Percentiles rank a stretch among this genome's conserved stretches.
Conservation (phyloP, 2,797 vertebrate genomes). For the Syngnathus acus region DNA sequence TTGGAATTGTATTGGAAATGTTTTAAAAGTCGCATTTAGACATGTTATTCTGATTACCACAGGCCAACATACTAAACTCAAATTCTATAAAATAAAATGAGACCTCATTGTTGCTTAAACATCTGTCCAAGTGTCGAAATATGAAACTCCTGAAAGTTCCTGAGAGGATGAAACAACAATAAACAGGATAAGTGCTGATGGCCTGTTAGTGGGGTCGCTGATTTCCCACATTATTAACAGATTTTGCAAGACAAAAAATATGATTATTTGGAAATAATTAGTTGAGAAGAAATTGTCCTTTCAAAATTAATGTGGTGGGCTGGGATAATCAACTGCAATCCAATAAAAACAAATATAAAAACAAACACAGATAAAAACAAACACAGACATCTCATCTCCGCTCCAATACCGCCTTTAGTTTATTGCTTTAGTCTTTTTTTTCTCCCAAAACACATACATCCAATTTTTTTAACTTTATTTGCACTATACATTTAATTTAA, state of each 20-base stretch:
- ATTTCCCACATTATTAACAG: background rate
- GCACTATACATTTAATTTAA: background rate
- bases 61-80: background rate
- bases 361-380: background rate
- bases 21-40: background rate
- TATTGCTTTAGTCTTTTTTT: background rate
- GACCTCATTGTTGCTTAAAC: background rate
- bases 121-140: background rate
- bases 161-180: constrained; percentile 4
- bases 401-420: background rate
- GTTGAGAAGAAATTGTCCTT: background rate
- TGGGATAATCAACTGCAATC: background rate
- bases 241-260: background rate
- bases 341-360: background rate
- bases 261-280: background rate
- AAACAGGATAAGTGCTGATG: background rate
- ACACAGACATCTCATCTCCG: background rate
- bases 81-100: background rate
- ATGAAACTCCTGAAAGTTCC: background rate
- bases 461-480: background rate
- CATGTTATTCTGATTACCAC: background rate
- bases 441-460: background rate
- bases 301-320: background rate
- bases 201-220: background rate
- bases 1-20: background rate